A percentile compares a stretch with the other conserved stretches of the same genome.
Evolutionary conservation across 2,888 invertebrate genomes (phyloP).

Genomic region (Pecten maximus): DNA sequence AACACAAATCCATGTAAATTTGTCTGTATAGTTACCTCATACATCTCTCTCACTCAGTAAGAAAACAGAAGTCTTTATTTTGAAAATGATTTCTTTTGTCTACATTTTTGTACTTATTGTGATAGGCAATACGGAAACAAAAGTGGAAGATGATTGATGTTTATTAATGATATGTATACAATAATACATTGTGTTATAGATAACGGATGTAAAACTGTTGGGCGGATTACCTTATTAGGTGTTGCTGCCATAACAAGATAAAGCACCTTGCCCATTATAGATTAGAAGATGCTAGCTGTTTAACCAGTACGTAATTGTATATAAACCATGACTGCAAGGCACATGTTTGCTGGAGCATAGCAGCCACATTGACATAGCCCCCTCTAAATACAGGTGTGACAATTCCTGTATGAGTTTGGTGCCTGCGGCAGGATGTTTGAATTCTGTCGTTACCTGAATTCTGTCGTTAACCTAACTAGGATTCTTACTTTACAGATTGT

Average conservation of each 20-base stretch:
- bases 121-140: too few species aligned
- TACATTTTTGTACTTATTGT: too few species aligned
- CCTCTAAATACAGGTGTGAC: not conserved
- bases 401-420: not conserved
- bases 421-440: not conserved
- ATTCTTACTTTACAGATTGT: not conserved
- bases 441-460: not conserved
- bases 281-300: not conserved
- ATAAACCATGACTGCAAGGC: not conserved
- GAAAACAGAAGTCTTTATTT: too few species aligned
- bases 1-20: too few species aligned
- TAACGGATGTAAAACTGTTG: not conserved
- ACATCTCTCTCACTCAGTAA: too few species aligned
- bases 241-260: not conserved
- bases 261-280: not conserved
- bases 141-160: not conserved
- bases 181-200: not conserved
- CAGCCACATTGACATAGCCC: not conserved
- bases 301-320: not conserved
- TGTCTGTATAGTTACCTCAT: too few species aligned
- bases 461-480: not conserved
- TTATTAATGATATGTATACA: not conserved
- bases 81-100: too few species aligned
- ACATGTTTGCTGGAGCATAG: not conserved
- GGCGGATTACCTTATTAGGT: not conserved